Base-by-base conservation (phyloP, 2,113 vertebrate genomes). In the Sphaerodactylus townsendi region DNA sequence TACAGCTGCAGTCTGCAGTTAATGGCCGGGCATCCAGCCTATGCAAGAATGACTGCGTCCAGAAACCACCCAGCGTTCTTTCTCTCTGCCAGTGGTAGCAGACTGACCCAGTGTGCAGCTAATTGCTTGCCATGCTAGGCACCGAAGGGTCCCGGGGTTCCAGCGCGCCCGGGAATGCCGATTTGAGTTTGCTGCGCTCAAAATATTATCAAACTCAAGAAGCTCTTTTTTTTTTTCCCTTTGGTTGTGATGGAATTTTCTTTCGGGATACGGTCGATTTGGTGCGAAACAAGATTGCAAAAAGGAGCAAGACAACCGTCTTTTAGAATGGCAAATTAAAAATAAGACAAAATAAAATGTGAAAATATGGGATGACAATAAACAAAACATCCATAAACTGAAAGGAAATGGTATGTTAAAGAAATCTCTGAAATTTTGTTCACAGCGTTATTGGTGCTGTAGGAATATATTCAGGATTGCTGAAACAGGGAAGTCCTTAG, bases 181-280 rank as follows among this genome's bases (percentile, higher is more conserved):
- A n/a, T n/a, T n/a, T n/a, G n/a, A n/a, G n/a, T n/a, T 96, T 91
- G 96, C 92, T 88, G 93, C 93, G 89, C 93, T 91, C 93, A 98
- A 92, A 90, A 86, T 97, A 94, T 96, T 91, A 93, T 98, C 96
- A 90, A 98, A 95, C 56, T 95, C 92, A 84, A 95, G 87, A 70
- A 98, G 93, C 89, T 96, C 89, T 96, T 95, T 92, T 97, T 96
- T 93, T 97, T 96, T 93, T 94, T 96, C 72, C 84, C 94, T 91
- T 97, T 96, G n/a, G n/a, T n/a, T n/a, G n/a, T n/a, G n/a, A n/a
- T n/a, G n/a, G n/a, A n/a, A n/a, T n/a, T n/a, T n/a, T n/a, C n/a
- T n/a, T n/a, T n/a, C n/a, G n/a, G n/a, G n/a, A n/a, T n/a, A n/a
- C n/a, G n/a, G n/a, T n/a, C n/a, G n/a, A n/a, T n/a, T n/a, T 77